Conservation (phyloP, 2,113 vertebrate genomes). For the Nestor notabilis region DNA sequence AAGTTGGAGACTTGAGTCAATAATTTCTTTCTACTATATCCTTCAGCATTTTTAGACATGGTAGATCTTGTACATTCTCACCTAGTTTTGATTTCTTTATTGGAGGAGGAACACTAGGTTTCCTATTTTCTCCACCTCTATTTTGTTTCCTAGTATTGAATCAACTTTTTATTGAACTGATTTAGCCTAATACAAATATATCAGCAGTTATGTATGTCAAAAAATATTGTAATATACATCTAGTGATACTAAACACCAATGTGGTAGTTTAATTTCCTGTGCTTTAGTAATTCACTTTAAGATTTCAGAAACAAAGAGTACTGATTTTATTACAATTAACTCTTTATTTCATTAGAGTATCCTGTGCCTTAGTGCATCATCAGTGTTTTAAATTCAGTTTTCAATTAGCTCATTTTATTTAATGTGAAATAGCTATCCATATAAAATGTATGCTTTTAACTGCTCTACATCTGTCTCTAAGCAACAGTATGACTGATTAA, state of each 20-base stretch:
- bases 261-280: background rate
- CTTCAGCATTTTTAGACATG: background rate
- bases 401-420: background rate
- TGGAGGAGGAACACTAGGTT: background rate
- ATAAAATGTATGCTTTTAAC: background rate
- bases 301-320: background rate
- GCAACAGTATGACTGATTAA: background rate
- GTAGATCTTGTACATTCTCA: background rate
- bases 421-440: background rate
- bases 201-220: background rate
- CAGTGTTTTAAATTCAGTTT: background rate
- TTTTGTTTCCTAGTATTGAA: background rate
- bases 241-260: background rate
- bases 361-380: background rate
- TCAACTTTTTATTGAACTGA: background rate
- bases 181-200: background rate
- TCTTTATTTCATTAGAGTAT: background rate
- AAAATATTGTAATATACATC: background rate
- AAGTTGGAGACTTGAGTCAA: background rate
- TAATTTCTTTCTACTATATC: background rate
- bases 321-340: background rate
- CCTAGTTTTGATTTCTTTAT: background rate
- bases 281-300: background rate
- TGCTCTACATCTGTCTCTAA: background rate
- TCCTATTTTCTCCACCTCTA: background rate